These are phyloP conservation scores for Menidia beryllina DNA, from an alignment of 2,113 vertebrate species.

Conservation along the genomic window DNA sequence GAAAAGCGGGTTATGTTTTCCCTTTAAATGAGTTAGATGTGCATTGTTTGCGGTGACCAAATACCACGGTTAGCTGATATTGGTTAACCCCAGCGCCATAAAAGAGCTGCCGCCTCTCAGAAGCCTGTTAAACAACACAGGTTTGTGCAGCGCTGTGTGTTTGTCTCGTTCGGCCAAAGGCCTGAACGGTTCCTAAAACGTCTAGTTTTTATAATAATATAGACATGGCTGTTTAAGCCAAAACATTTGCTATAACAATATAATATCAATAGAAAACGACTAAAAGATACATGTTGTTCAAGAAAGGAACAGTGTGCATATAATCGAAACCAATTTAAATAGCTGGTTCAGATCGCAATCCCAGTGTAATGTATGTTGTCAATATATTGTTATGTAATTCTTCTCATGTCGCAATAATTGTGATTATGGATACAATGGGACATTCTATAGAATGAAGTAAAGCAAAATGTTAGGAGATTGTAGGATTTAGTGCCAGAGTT, in stretches of 20 bases:
- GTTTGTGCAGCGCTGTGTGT: slow-evolving; percentile 24
- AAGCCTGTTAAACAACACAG: slow-evolving; percentile 29
- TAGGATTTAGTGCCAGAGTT: too few relatives aligned
- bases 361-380: background rate
- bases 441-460: too few relatives aligned
- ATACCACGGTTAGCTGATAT: slow-evolving; percentile 36
- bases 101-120: slow-evolving; percentile 65
- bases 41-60: slow-evolving; percentile 51
- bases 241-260: background rate
- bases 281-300: too few relatives aligned
- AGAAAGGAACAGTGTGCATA: too few relatives aligned
- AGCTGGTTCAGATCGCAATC: background rate
- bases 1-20: slow-evolving; percentile 24
- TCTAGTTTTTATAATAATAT: too few relatives aligned
- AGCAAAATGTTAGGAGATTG: background rate
- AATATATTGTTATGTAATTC: background rate
- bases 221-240: too few relatives aligned
- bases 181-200: background rate
- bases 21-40: slow-evolving; percentile 47
- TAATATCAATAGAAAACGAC: too few relatives aligned
- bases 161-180: slow-evolving; percentile 4
- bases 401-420: background rate
- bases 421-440: background rate
- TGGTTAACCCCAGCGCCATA: slow-evolving; percentile 65
- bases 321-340: background rate